phyloP scores from a whole-genome alignment of 2,113 vertebrate genomes.

The Excalfactoria chinensis region DNA sequence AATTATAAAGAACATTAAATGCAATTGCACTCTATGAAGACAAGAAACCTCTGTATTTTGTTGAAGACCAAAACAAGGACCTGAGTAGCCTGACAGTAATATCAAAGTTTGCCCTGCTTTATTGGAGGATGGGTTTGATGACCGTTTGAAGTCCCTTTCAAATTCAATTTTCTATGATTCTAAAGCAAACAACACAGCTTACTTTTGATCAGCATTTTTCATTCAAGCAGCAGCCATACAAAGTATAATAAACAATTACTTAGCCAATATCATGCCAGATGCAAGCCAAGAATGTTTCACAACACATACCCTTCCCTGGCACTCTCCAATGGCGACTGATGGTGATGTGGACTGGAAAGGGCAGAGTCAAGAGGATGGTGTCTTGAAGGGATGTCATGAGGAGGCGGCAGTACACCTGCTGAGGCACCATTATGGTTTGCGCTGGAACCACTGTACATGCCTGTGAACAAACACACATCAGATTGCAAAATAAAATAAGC shows the following conservation, averaged over 20 bases:
- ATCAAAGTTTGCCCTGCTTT: background rate
- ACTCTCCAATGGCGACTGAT: constrained; percentile 87
- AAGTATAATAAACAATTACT: background rate
- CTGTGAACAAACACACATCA: constrained; percentile 84
- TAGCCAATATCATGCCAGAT: background rate
- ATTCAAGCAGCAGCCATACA: background rate
- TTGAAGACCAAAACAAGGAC: background rate
- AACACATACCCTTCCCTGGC: constrained; percentile 88
- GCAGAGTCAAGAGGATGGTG: constrained; percentile 85
- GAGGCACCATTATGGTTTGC: constrained; percentile 81
- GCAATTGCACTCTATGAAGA: background rate
- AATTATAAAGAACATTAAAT: background rate
- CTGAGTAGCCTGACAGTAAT: background rate
- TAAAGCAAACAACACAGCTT: background rate
- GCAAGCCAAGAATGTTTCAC: background rate
- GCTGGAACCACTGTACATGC: constrained; percentile 86
- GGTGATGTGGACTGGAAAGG: constrained; percentile 84
- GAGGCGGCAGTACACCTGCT: constrained; percentile 80
- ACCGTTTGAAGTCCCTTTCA: background rate
- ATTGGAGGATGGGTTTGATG: background rate
- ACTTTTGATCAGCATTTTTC: background rate
- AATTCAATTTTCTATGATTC: background rate
- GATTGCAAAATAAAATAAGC: constrained; percentile 59
- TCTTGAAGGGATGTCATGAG: constrained; percentile 80
- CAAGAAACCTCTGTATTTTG: background rate